Evolutionary conservation across 2,113 vertebrate genomes (phyloP), one percentile per base, ranked within the genome.

Genomic region (Onychorhynchus coronatus): DNA sequence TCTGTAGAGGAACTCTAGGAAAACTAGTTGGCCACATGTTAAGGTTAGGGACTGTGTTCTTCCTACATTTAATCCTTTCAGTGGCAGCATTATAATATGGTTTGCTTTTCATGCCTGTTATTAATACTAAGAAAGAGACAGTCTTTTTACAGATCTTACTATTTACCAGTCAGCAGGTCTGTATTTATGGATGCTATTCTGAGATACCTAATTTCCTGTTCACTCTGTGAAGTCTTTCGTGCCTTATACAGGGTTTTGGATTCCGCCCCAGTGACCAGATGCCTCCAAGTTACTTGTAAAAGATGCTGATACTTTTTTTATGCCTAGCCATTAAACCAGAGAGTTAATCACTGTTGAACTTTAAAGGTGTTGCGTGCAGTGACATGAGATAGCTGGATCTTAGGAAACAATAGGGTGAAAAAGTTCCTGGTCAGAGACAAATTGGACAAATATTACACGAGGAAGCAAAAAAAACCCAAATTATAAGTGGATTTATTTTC

Each of bases 181-280:
- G 47, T 77, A 81, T 95, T 97, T 96, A 91, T 72, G 83, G 80
- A 81, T 96, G 80, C 96, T 97, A 96, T 97, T 97, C 95, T 96
- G 88, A 95, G 95, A 91, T 41, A 95, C 56, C 52, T 95, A 96
- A 97, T 97, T 97, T 97, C 96, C 96, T 97, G 89, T 81, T 73
- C 91, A 0, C 96, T 91, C 94, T 95, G 80, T 95, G 96, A 95
- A 92, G 94, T 80, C 93, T 67, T 76, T 65, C 61, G 65, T 95
- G 73, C 63, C 80, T 90, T 91, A 84, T 59, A 25, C 83, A 75
- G 58, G 37, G 21, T 92, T 95, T 95, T 97, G 96, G 96, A 96
- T 95, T 77, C 86, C 65, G 89, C 84, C 91, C 95, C 96, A 96
- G 93, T 89, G 61, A 78, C 91, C 94, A 95, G 91, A 83, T 97